A percentile compares a stretch with the other conserved stretches of the same genome.
Evolutionary conservation across 2,113 vertebrate genomes (phyloP).

Genomic region (Cariama cristata): DNA sequence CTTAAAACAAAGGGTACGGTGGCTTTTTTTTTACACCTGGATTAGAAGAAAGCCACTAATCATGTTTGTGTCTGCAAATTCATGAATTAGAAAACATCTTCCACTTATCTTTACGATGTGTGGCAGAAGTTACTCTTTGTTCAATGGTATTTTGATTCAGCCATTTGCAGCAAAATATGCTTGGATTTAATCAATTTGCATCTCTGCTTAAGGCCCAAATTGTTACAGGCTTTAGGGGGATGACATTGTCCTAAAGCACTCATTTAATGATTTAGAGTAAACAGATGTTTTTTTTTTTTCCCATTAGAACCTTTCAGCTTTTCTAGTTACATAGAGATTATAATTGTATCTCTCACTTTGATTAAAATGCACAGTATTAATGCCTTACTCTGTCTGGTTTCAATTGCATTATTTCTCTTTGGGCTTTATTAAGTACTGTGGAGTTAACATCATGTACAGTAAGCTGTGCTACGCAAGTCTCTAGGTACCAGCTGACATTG

Average conservation of each 20-base stretch:
- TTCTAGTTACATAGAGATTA: slow-evolving; percentile 36
- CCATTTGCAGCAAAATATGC: slow-evolving; percentile 49
- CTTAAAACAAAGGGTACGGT: background rate
- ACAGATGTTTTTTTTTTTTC: slow-evolving; percentile 68
- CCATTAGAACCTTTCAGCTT: slow-evolving; percentile 56
- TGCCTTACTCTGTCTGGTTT: slow-evolving; percentile 19
- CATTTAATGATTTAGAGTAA: slow-evolving; percentile 63
- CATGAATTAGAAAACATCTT: background rate
- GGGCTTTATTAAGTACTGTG: background rate
- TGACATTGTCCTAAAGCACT: slow-evolving; percentile 64
- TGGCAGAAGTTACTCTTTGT: background rate
- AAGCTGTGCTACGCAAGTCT: rapidly evolving
- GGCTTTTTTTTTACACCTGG: background rate
- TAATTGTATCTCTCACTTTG: slow-evolving; percentile 62
- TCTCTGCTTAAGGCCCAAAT: slow-evolving; percentile 53
- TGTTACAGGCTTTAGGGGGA: slow-evolving; percentile 44
- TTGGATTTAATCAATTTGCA: slow-evolving; percentile 57
- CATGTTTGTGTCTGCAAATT: background rate
- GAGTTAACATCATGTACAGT: background rate
- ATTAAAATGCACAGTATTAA: slow-evolving; percentile 68
- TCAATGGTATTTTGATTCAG: background rate
- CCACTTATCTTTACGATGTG: rapidly evolving
- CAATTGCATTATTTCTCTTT: background rate
- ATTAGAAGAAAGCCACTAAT: background rate
- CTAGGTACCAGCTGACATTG: background rate